phyloP scores from a whole-genome alignment of 2,888 invertebrate species.

The Coelopa pilipes region DNA sequence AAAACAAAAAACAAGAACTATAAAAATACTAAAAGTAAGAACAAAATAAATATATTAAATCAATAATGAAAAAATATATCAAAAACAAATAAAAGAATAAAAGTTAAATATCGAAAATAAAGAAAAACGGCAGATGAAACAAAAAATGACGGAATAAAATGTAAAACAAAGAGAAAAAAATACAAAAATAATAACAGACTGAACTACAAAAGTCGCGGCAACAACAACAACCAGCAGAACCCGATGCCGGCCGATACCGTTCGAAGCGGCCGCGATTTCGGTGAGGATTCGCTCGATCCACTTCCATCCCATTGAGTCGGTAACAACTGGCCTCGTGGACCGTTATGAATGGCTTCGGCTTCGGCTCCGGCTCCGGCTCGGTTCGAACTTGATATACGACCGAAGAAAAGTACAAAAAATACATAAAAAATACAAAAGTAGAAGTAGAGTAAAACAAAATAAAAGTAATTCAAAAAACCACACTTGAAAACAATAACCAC shows the following conservation, averaged over 20 bases:
- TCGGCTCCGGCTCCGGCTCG: too few species aligned
- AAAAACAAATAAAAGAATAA: constrained; percentile 8
- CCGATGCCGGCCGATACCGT: too few species aligned
- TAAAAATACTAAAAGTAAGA: background rate
- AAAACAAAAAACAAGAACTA: background rate
- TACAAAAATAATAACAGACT: too few species aligned
- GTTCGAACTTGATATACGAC: too few species aligned
- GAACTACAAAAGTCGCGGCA: too few species aligned
- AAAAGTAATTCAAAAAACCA: background rate
- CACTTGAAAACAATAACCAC: background rate
- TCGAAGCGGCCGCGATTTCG: too few species aligned
- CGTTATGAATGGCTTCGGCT: too few species aligned
- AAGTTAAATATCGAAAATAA: background rate
- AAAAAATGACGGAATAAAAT: background rate
- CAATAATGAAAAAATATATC: constrained; percentile 2
- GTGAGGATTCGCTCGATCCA: too few species aligned
- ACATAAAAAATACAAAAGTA: background rate
- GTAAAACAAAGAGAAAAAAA: background rate
- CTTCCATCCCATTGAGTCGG: too few species aligned
- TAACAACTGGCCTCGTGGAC: too few species aligned
- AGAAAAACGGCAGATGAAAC: background rate
- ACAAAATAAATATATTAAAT: background rate
- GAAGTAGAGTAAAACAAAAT: background rate
- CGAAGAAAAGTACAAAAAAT: background rate
- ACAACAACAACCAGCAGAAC: too few species aligned